phyloP scores from a whole-genome alignment of 2,797 vertebrate genomes.

The Nyctibius grandis region DNA sequence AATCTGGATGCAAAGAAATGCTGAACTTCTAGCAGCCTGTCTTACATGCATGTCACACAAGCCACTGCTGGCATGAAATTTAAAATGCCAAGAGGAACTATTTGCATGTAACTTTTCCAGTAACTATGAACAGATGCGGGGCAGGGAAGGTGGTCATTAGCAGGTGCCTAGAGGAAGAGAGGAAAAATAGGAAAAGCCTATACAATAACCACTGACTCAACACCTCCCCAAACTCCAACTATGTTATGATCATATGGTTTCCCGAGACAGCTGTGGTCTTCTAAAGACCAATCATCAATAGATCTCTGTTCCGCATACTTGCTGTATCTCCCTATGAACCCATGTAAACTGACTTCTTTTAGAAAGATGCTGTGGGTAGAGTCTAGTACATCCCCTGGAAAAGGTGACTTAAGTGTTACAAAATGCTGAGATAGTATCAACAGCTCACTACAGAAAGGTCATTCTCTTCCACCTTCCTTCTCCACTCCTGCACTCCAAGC shows the following conservation, averaged over 20 bases:
- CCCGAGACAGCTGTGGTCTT: background rate
- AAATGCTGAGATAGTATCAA: background rate
- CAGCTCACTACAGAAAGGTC: background rate
- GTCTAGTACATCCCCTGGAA: background rate
- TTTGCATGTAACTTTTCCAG: background rate
- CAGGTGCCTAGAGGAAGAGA: background rate
- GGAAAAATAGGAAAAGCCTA: background rate
- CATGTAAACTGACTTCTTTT: background rate
- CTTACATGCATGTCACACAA: background rate
- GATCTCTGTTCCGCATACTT: background rate
- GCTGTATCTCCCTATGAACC: background rate
- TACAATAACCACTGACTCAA: background rate
- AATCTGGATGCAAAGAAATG: background rate
- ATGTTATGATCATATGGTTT: background rate
- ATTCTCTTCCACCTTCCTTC: background rate
- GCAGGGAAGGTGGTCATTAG: background rate
- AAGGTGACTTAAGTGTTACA: background rate
- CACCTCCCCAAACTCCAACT: background rate
- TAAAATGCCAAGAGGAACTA: background rate
- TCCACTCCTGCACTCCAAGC: background rate
- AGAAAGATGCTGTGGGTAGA: background rate
- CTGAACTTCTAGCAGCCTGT: background rate
- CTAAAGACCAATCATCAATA: background rate
- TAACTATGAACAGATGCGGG: background rate
- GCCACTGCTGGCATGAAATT: background rate